These are phyloP conservation scores for Lottia gigantea DNA, from an alignment of 2,888 invertebrate species.

Conservation along the genomic window DNA sequence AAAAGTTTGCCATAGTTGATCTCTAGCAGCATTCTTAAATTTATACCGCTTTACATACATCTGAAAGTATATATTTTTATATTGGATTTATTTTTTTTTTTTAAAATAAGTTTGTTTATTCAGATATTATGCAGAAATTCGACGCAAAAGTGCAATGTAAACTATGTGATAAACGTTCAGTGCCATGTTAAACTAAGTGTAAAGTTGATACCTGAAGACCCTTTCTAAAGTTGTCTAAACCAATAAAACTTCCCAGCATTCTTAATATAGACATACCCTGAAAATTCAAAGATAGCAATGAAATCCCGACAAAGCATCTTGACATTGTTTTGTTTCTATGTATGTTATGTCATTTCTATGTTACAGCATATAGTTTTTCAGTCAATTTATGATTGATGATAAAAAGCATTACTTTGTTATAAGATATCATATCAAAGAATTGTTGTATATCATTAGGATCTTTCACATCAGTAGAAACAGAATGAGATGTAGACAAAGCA, in stretches of 20 bases:
- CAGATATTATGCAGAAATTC: no score
- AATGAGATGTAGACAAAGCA: conserved; percentile 63
- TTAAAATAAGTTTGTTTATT: no score
- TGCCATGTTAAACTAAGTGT: no score
- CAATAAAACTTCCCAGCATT: conserved; percentile 63
- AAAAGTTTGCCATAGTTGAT: conserved; percentile 63
- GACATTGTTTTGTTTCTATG: no score
- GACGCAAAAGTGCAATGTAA: no score
- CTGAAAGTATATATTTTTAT: no score
- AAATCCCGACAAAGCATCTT: no score
- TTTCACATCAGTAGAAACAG: conserved; percentile 60
- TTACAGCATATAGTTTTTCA: neutral
- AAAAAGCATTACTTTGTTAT: conserved; percentile 57
- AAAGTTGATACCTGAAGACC: conserved; percentile 53
- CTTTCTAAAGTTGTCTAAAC: conserved; percentile 57
- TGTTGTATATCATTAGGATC: conserved; percentile 64
- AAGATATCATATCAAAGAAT: conserved; percentile 64
- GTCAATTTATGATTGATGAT: no score
- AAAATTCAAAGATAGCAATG: conserved; percentile 10
- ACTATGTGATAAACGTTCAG: no score
- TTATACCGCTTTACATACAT: conserved; percentile 59
- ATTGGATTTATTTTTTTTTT: no score
- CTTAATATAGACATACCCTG: conserved; percentile 66
- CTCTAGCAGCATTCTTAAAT: conserved; percentile 63
- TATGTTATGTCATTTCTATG: no score